phyloP scores from a whole-genome alignment of 2,113 vertebrate genomes.

The Harpagus bidentatus region DNA sequence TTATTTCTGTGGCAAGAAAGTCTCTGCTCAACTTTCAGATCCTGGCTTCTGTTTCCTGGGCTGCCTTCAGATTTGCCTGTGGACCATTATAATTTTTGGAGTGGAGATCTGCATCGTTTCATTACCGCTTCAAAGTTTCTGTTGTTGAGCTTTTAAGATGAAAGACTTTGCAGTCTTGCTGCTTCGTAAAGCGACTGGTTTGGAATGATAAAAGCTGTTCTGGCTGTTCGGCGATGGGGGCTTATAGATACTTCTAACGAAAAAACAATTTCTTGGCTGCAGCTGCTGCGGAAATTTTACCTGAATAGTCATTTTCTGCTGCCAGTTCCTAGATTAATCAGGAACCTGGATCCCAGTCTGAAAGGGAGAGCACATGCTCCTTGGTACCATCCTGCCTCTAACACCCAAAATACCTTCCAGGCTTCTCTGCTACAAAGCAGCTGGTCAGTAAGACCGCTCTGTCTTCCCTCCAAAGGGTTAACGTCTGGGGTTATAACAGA shows the following conservation, averaged over 20 bases:
- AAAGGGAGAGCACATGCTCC: neutral
- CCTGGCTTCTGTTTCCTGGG: neutral
- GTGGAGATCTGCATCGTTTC: slow-evolving; percentile 13
- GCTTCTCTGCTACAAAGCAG: neutral
- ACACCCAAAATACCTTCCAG: neutral
- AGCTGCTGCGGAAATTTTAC: neutral
- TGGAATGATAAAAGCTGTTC: slow-evolving; percentile 55
- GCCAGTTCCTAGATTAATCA: neutral
- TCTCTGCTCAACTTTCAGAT: neutral
- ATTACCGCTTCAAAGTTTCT: slow-evolving; percentile 43
- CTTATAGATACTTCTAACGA: slow-evolving; percentile 6
- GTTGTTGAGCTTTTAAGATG: slow-evolving; percentile 52
- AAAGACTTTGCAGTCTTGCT: slow-evolving; percentile 36
- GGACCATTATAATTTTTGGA: slow-evolving; percentile 24
- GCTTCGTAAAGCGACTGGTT: slow-evolving; percentile 21
- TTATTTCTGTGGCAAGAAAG: slow-evolving; percentile 4
- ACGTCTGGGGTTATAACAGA: slow-evolving; percentile 33
- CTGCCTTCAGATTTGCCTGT: neutral
- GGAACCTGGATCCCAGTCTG: neutral
- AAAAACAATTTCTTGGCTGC: neutral
- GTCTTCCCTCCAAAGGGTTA: slow-evolving; percentile 14
- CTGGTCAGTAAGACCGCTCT: neutral
- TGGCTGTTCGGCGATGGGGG: neutral
- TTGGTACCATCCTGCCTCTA: neutral
- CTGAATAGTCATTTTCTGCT: slow-evolving; percentile 6